These are phyloP conservation scores for Colius striatus DNA, from an alignment of 2,113 vertebrate species.

Conservation along the genomic window DNA sequence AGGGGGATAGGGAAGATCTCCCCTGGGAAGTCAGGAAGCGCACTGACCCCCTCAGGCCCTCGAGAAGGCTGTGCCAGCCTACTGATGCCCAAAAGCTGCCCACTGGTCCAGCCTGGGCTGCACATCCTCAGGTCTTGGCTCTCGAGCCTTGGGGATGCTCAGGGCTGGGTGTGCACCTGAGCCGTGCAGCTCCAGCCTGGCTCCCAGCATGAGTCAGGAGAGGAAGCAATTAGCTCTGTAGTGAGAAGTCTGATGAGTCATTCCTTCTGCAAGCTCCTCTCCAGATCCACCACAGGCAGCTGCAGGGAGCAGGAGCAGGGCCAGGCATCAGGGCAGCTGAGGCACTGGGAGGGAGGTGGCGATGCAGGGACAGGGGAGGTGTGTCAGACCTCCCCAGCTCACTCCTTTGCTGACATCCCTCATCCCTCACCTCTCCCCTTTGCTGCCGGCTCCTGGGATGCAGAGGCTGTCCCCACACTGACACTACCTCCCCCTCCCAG, in stretches of 20 bases:
- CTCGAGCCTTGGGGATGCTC: rapidly evolving
- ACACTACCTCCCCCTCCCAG: not conserved
- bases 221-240: not conserved
- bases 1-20: not conserved
- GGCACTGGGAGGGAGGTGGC: not conserved
- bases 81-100: not conserved
- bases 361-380: not conserved
- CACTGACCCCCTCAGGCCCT: not conserved
- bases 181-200: not conserved
- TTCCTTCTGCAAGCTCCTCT: not conserved
- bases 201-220: not conserved
- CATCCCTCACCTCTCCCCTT: not conserved
- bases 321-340: not conserved
- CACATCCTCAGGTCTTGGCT: not conserved
- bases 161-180: not conserved
- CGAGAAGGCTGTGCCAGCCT: rapidly evolving
- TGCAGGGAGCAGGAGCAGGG: not conserved
- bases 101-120: not conserved
- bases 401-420: not conserved
- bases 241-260: not conserved
- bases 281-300: not conserved
- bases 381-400: not conserved
- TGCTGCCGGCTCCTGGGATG: rapidly evolving
- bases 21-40: not conserved
- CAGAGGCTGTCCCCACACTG: not conserved